These are phyloP conservation scores for Cheilosia vernalis DNA, from an alignment of 2,888 invertebrate species.

Conservation along the genomic window DNA sequence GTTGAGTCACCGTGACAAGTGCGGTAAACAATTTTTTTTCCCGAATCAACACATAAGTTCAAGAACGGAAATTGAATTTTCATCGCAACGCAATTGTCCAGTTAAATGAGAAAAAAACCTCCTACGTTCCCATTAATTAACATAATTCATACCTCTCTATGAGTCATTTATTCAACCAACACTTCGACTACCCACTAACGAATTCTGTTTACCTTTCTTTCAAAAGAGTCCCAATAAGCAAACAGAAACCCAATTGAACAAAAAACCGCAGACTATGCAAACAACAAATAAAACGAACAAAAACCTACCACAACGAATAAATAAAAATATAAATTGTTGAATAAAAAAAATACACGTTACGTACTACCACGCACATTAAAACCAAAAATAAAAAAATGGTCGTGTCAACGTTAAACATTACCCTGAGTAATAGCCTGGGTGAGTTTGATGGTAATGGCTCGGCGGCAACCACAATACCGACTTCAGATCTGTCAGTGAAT, in stretches of 20 bases:
- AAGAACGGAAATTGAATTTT: constrained; percentile 23
- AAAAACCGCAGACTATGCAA: constrained; percentile 23
- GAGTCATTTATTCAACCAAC: constrained; percentile 51
- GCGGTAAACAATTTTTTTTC: background rate
- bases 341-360: constrained; percentile 37
- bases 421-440: constrained; percentile 76
- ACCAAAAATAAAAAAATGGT: constrained; percentile 80
- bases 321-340: constrained; percentile 14
- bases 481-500: constrained; percentile 29
- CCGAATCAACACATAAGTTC: background rate
- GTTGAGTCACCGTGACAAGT: background rate
- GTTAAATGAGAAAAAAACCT: constrained; percentile 14
- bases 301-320: constrained; percentile 1
- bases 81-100: constrained; percentile 29
- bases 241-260: constrained; percentile 20
- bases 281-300: constrained; percentile 4
- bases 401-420: constrained; percentile 80
- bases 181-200: constrained; percentile 12
- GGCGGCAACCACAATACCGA: constrained; percentile 43
- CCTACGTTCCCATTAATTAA: constrained; percentile 5
- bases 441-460: constrained; percentile 44
- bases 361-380: constrained; percentile 25
- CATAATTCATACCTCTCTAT: constrained; percentile 33
- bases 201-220: constrained; percentile 41
- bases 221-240: constrained; percentile 37